Percentiles rank a stretch among this genome's conserved stretches.
Evolutionary conservation across 2,113 vertebrate genomes (phyloP).

Genomic region (Limanda limanda): DNA sequence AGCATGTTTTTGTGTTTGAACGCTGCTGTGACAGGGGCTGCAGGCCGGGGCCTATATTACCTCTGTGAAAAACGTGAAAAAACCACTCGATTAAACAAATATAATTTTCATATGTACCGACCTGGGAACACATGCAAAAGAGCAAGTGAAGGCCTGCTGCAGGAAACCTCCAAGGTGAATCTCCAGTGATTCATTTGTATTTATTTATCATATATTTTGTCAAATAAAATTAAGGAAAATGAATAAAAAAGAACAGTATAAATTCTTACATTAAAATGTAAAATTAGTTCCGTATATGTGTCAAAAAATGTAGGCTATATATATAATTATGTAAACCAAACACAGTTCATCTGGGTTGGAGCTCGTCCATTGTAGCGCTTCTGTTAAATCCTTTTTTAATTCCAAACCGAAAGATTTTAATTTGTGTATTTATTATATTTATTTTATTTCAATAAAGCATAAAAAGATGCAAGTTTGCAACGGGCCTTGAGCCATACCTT

Average conservation of each 20-base stretch:
- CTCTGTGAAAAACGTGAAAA: background rate
- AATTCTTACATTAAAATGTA: background rate
- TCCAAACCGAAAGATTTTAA: background rate
- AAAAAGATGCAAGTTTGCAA: background rate
- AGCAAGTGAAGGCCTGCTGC: background rate
- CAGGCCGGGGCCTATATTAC: slow-evolving; percentile 14
- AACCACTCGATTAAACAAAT: slow-evolving; percentile 56
- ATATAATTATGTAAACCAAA: background rate
- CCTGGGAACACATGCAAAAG: slow-evolving; percentile 43
- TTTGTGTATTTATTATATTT: background rate
- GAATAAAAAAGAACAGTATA: background rate
- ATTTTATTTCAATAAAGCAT: background rate
- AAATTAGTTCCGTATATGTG: background rate
- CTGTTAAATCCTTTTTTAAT: background rate
- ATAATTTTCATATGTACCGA: slow-evolving; percentile 48
- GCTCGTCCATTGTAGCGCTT: no score
- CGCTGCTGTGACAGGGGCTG: background rate
- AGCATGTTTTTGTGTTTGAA: no score
- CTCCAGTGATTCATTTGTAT: background rate
- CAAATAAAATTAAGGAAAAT: background rate
- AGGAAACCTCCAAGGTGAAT: background rate
- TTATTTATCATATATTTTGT: background rate
- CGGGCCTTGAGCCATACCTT: background rate
- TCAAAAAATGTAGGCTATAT: background rate
- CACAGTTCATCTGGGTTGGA: no score